Evolutionary conservation across 2,113 vertebrate genomes (phyloP).

Genomic region (Petromus typicus): DNA sequence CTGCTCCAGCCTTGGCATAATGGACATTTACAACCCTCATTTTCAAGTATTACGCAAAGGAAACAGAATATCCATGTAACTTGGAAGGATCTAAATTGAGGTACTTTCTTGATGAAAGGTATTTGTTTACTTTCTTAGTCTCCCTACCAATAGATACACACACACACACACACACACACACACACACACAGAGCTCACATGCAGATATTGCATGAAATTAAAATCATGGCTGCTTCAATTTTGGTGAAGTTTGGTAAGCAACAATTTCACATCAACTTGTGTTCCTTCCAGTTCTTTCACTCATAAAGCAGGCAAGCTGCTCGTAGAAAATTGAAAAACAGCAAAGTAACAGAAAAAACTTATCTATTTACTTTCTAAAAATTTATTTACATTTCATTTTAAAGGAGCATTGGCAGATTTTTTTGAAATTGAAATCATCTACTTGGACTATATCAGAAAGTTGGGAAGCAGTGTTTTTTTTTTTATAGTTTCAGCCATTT

Average conservation of each 20-base stretch:
- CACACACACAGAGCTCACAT: not conserved
- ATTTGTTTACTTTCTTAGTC: not conserved
- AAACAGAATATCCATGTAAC: not conserved
- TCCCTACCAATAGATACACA: not conserved
- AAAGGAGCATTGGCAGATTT: not conserved
- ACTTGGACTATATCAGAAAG: not conserved
- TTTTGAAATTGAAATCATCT: too few species aligned
- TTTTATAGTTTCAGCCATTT: not conserved
- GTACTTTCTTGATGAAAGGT: not conserved
- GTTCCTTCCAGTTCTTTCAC: not conserved
- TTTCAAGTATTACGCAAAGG: not conserved
- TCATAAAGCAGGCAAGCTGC: not conserved
- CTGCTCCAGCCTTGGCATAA: not conserved
- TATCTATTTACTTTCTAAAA: too few species aligned
- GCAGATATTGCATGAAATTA: not conserved
- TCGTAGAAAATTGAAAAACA: not conserved
- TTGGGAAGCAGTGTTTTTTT: not conserved
- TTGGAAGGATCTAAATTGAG: not conserved
- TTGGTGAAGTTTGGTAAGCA: not conserved
- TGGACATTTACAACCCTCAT: not conserved
- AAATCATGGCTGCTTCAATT: not conserved
- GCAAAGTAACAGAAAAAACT: not conserved
- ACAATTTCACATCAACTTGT: not conserved
- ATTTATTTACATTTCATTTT: not conserved
- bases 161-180: not conserved